Percentiles rank a stretch among this genome's conserved stretches.
Conservation (phyloP, 2,113 vertebrate species). For the Capreolus pygargus region DNA sequence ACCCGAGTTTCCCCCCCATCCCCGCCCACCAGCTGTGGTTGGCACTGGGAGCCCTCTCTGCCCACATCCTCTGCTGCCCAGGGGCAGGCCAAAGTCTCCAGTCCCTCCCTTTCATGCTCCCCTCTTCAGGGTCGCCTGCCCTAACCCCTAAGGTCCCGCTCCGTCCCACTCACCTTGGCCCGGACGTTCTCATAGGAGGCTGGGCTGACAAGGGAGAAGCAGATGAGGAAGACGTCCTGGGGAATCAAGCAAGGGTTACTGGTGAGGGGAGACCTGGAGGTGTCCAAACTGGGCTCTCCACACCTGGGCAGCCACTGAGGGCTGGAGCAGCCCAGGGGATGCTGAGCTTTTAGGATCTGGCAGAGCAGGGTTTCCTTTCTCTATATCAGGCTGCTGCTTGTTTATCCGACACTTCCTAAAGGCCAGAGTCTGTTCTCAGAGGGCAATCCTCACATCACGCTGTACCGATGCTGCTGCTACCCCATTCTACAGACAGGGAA, state of each 20-base stretch:
- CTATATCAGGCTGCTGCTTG: not conserved
- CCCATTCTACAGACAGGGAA: not conserved
- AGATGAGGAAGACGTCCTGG: conserved; percentile 89
- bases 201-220: conserved; percentile 88
- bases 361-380: not conserved
- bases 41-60: not conserved
- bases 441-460: not conserved
- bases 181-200: conserved; percentile 88
- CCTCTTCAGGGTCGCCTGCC: rapidly evolving
- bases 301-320: not conserved
- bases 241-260: not conserved
- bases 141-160: too few species aligned
- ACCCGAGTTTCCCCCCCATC: not conserved
- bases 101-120: not conserved
- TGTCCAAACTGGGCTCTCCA: not conserved
- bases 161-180: conserved; percentile 83
- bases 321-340: not conserved
- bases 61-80: not conserved
- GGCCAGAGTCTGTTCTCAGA: not conserved
- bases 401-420: too few species aligned
- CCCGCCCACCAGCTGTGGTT: not conserved
- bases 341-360: not conserved
- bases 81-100: not conserved
- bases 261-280: not conserved
- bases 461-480: not conserved